These are phyloP conservation scores for Sceliomorpha sp. DNA, from an alignment of 2,888 invertebrate genomes.

Conservation along the genomic window DNA sequence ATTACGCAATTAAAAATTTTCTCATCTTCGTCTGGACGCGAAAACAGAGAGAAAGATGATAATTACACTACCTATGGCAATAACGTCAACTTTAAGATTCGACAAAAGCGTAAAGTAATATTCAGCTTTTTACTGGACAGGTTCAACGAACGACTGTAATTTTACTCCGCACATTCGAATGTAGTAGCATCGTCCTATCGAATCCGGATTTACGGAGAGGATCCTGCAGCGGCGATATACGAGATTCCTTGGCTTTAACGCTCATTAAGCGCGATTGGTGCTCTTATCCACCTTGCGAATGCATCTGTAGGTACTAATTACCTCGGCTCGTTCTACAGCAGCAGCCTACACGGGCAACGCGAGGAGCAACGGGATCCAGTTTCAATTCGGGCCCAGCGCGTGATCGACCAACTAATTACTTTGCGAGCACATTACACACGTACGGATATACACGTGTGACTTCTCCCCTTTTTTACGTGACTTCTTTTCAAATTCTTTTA, in stretches of 20 bases:
- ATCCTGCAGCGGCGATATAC: conserved; percentile 43
- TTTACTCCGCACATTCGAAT: conserved; percentile 22
- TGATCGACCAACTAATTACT: conserved; percentile 75
- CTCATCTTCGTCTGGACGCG: no score
- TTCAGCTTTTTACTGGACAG: conserved; percentile 8
- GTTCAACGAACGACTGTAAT: conserved; percentile 30
- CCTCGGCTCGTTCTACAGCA: conserved; percentile 64
- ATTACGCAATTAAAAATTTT: no score
- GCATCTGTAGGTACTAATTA: conserved; percentile 78
- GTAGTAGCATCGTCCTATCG: conserved; percentile 34
- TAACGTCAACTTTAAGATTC: no score
- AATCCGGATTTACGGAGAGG: conserved; percentile 40
- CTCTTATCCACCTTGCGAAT: conserved; percentile 66
- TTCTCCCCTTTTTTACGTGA: conserved; percentile 20
- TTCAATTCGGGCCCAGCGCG: conserved; percentile 69
- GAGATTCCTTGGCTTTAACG: conserved; percentile 55
- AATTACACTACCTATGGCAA: no score
- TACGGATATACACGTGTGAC: conserved; percentile 37
- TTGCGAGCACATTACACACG: conserved; percentile 55
- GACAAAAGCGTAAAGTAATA: no score
- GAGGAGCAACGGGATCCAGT: conserved; percentile 37
- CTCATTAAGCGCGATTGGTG: conserved; percentile 59
- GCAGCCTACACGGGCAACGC: conserved; percentile 31
- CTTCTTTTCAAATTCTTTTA: background rate
- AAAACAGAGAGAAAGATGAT: no score